Evolutionary conservation across 2,113 vertebrate species (phyloP), one percentile per base, ranked within the genome.

Genomic region (Myotis yumanensis): DNA sequence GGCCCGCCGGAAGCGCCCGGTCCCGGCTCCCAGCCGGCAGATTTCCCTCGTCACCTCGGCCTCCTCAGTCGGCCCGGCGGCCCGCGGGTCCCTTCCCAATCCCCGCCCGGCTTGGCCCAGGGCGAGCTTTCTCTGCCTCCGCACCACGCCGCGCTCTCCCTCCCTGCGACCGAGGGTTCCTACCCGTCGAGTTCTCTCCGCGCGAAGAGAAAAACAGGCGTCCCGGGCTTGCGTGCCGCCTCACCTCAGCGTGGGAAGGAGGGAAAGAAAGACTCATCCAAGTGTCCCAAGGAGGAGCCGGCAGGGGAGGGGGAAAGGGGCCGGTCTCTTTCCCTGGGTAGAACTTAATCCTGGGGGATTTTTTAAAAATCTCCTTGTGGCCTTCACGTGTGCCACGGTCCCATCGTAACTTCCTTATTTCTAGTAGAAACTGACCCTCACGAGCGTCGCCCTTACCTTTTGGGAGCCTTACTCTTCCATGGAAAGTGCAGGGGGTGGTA

Each of bases 231-330:
- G 85, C 91, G 86, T 51, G 96, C 95, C 5, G 86, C 93, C 96
- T 96, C 96, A 69, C 94, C 91, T 76, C 93, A 0, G 83, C 86
- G 88, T 91, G 91, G 93, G 93, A 79, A 91, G 86, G 64, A 95
- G 83, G 93, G 93, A 94, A 93, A 95, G 86, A 92, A 76, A 90
- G 94, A 59, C 83, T 88, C 96, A 37, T 89, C 86, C 95, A 23
- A 91, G 93, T 80, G 97, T 96, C 97, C 97, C 91, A 7, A 94
- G 97, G 96, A 91, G 97, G 87, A 87, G 91, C 94, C 75, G 91
- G 89, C 95, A n/a, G 79, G 93, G 96, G 93, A 76, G 86, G 95
- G 86, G 87, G 89, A 89, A 62, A 32, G 71, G 93, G 89, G 93
- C 75, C 83, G 77, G 76, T 28, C 80, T 92, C 80, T 57, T 28